Conservation (phyloP, 2,888 invertebrate genomes). For the Oscheius myriophilus region DNA sequence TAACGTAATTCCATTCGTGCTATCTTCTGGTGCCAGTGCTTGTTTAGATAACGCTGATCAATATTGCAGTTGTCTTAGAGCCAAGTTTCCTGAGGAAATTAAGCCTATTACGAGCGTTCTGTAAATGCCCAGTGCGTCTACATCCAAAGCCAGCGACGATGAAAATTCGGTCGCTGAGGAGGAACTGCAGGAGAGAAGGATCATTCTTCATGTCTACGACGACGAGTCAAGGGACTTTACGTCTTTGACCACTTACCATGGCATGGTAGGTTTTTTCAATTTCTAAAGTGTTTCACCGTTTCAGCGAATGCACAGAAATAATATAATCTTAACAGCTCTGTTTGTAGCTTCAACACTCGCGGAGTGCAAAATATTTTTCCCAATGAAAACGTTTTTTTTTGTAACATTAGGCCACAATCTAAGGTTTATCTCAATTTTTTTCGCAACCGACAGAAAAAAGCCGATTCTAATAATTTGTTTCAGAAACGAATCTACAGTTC, state of each 20-base stretch:
- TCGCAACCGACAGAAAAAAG: not conserved
- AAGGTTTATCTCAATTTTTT: too few species aligned
- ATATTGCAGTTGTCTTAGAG: not conserved
- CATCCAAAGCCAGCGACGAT: not conserved
- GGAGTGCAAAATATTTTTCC: too few species aligned
- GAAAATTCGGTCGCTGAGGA: conserved; percentile 21
- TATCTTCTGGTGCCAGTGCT: conserved; percentile 2
- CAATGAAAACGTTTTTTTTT: too few species aligned
- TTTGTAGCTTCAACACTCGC: not conserved
- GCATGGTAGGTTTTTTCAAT: conserved; percentile 51
- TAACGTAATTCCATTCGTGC: conserved; percentile 20
- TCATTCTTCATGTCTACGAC: conserved; percentile 57
- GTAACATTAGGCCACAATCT: too few species aligned
- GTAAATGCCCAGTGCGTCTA: not conserved
- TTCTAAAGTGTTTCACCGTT: too few species aligned
- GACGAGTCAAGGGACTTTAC: conserved; percentile 58
- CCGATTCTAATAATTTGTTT: not conserved
- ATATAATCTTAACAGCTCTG: not conserved
- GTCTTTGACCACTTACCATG: conserved; percentile 59
- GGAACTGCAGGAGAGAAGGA: conserved; percentile 32
- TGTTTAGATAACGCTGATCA: conserved; percentile 17
- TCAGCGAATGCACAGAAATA: not conserved
- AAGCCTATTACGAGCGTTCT: not conserved
- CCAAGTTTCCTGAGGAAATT: too few species aligned
- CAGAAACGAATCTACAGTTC: conserved; percentile 33